Evolutionary conservation across 1,140 invertebrate genomes (phyloP), one percentile per base, ranked within the genome.

Genomic region (Nephila pilipes): DNA sequence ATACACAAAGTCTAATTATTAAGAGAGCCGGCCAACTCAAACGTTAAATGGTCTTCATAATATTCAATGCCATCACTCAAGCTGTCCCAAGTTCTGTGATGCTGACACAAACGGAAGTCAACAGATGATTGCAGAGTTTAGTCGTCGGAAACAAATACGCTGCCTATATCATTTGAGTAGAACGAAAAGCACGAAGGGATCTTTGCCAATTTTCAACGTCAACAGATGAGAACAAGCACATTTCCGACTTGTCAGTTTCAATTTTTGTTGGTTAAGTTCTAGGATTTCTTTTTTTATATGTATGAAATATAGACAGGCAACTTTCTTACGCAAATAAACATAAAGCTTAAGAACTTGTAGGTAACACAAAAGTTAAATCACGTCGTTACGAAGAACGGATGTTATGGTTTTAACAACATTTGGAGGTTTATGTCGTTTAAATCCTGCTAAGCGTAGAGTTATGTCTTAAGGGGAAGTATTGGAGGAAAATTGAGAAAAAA

Each of bases 221-320:
- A 75, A 75, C 69, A 75, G 69, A 75, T 75, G 69, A 32, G 29
- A 32, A 32, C 29, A 32, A 75, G 69, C 69, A 75, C 69, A 18
- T 32, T 29, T 36, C 14, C 32, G 14, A 18, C 29, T 18, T 36
- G 69, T 75, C 29, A 36, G 69, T 32, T 20, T 75, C 69, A 75
- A 75, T 75, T 75, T 32, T 75, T 8, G 69, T 32, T 29, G n/a
- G 25, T 65, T 65, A 29, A 65, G 63, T 65, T 65, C n/a, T n/a
- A 65, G 16, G 1, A 29, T 18, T 4, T 32, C 29, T 20, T 75
- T 75, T 25, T 75, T 25, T 36, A 20, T 18, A 4, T 3, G 29
- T 29, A 25, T 75, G 69, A 75, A 32, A 32, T 75, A 32, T 18
- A 36, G 69, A 32, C 29, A 29, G 29, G 25, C 69, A 36, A 32